Evolutionary conservation across 2,113 vertebrate genomes (phyloP).

Genomic region (Hirundichthys speculiger): DNA sequence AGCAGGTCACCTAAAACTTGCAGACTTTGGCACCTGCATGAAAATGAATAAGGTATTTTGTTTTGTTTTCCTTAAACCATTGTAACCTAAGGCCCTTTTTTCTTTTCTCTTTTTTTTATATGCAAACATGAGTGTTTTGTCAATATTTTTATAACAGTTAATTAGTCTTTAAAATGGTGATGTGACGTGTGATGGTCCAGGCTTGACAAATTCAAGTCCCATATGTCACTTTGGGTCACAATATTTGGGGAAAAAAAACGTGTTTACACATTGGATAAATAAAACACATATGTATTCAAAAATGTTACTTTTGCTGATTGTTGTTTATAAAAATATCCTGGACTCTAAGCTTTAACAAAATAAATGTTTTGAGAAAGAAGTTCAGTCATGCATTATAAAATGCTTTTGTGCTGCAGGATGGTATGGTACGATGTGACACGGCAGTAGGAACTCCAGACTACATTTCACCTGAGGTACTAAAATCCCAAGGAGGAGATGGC

Average conservation of each 20-base stretch:
- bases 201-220: too few species aligned
- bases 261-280: too few species aligned
- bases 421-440: conserved; percentile 99
- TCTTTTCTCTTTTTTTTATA: neutral
- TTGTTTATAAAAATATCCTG: too few species aligned
- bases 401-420: conserved; percentile 82
- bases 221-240: too few species aligned
- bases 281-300: too few species aligned
- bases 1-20: conserved; percentile 96
- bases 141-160: too few species aligned
- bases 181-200: too few species aligned
- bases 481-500: conserved; percentile 98
- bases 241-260: too few species aligned
- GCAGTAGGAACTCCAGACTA: conserved; percentile 98
- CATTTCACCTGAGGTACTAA: conserved; percentile 98
- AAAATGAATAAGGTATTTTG: conserved; percentile 97
- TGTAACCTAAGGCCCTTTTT: too few species aligned
- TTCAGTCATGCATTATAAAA: neutral
- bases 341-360: neutral
- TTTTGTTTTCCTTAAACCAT: neutral
- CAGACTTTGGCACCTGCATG: conserved; percentile 99
- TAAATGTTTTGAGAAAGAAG: neutral
- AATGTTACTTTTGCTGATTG: too few species aligned
- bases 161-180: too few species aligned
- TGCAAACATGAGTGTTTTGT: too few species aligned